Evolutionary conservation across 2,113 vertebrate species (phyloP).

Genomic region (Rhabdornis inornatus): DNA sequence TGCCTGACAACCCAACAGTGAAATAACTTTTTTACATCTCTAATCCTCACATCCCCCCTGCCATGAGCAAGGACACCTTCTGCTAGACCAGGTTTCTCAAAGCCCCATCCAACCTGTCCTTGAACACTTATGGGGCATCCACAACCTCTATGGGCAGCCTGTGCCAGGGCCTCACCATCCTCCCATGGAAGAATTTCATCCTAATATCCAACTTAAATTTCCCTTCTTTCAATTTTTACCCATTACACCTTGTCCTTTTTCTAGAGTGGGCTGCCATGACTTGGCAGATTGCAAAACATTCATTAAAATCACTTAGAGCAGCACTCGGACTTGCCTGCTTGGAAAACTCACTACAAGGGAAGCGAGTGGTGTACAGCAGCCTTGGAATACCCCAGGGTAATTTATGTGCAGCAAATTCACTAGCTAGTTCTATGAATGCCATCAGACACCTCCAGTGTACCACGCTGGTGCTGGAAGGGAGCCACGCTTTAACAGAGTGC

Average conservation of each 20-base stretch:
- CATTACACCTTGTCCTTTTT: not conserved
- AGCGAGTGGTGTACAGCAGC: rapidly evolving
- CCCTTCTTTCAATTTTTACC: not conserved
- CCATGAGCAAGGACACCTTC: not conserved
- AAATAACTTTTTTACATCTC: not conserved
- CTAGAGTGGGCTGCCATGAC: not conserved
- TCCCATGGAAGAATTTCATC: not conserved
- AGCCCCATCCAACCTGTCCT: not conserved
- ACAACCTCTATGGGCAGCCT: not conserved
- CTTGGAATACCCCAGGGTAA: not conserved
- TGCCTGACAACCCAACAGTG: not conserved
- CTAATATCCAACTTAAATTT: not conserved
- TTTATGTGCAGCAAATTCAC: not conserved
- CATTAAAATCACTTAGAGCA: not conserved
- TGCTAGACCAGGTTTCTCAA: not conserved
- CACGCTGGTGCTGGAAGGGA: rapidly evolving
- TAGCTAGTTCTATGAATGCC: not conserved
- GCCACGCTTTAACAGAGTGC: rapidly evolving
- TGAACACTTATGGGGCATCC: not conserved
- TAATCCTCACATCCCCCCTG: not conserved
- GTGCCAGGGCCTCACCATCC: not conserved
- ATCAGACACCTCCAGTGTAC: not conserved
- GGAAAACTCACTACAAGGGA: not conserved
- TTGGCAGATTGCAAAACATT: not conserved
- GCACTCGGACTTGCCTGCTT: rapidly evolving